phyloP scores from a whole-genome alignment of 2,113 vertebrate species.

The Percopsis transmontana region DNA sequence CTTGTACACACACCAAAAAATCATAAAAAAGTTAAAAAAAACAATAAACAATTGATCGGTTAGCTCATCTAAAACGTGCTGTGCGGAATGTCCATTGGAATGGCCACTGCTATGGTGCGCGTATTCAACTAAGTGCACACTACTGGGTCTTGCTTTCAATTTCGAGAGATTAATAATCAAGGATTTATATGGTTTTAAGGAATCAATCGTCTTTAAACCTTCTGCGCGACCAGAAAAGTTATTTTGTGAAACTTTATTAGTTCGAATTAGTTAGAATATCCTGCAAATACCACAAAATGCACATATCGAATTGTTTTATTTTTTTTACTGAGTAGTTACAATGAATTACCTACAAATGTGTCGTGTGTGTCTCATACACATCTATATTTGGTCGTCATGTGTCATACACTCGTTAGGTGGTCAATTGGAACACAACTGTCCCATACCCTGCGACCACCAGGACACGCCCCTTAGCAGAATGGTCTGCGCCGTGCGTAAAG shows the following conservation, averaged over 20 bases:
- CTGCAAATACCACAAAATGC: too few species aligned
- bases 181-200: conserved; percentile 35
- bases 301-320: not conserved
- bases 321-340: not conserved
- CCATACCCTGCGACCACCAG: conserved; percentile 23
- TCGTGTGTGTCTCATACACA: conserved; percentile 5
- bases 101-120: not conserved
- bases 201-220: not conserved
- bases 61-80: not conserved
- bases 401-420: conserved; percentile 46
- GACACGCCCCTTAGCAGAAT: conserved; percentile 73
- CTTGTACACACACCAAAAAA: too few species aligned
- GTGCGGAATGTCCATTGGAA: conserved; percentile 7
- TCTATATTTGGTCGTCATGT: conserved; percentile 79
- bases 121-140: not conserved
- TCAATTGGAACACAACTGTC: conserved; percentile 52
- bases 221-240: too few species aligned
- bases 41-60: not conserved
- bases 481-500: conserved; percentile 65
- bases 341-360: not conserved
- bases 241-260: too few species aligned
- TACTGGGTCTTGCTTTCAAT: conserved; percentile 6
- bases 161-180: conserved; percentile 55
- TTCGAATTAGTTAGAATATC: too few species aligned
- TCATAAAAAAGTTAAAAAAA: too few species aligned